Base-by-base conservation (phyloP, 2,797 vertebrate genomes). In the Darevskia nairensis region DNA sequence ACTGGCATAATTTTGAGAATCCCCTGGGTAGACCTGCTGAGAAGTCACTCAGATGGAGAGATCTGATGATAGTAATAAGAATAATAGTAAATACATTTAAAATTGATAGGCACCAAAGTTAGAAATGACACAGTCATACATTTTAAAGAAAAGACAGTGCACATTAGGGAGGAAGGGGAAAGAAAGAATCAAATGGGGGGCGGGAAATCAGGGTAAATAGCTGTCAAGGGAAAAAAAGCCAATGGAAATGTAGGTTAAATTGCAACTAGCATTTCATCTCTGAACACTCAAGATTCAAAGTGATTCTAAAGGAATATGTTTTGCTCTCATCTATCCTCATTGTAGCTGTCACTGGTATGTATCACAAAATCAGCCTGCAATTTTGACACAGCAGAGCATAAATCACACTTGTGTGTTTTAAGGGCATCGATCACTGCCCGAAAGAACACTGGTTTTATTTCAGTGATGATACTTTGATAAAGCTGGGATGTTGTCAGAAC, bases 201-300 rank as follows among this genome's bases (percentile, higher is more conserved):
- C 21, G 2, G 13, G 71, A 71, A 79, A 29, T 46, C 2, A 15
- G 61, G 39, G 21, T 68, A 11, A 80, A 27, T 21, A 59, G 15
- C 44, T 80, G 61, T 55, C 8, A 55, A 10, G 9, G 64, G 55
- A 35, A 41, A 35, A 44, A 25, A 79, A n/a, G 66, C 25, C 46
- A 39, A 6, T 55, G 19, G 64, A 59, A 71, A 19, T 17, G 44
- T 21, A 25, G 50, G 13, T 75, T 81, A 64, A 82, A 19, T 44
- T 72, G 41, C 25, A 59, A 64, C 29, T 50, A 55, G 8, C 25
- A 44, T 89, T 81, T 90, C 41, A 68, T 4, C 1, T 75, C 29
- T 44, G 32, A 23, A 89, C 66, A 69, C 2, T 86, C 15, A 17
- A 68, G 6, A 82, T 91, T 94, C 80, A 89, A 93, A 71, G n/a